Evolutionary conservation across 2,113 vertebrate genomes (phyloP), one percentile per base, ranked within the genome.

Genomic region (Mormyrus iriodes): DNA sequence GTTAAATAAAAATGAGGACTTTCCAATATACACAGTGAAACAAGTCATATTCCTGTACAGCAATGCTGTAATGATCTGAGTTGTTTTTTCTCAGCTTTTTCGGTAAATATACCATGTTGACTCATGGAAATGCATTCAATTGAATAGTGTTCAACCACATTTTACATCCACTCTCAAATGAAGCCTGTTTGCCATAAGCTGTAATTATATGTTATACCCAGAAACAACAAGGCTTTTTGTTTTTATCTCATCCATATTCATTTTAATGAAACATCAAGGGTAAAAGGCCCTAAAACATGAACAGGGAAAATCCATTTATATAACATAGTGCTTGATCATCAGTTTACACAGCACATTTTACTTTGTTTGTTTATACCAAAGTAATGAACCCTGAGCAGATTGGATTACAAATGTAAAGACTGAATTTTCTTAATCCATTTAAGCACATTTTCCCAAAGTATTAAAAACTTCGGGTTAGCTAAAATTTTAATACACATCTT

Each of bases 311-410:
- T 49, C 82, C 42, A 48, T 85, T 44, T 85, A 85, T 49, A 49
- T 85, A 85, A 48, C 24, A 85, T 49, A 48, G 82, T n/a, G 82
- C 39, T 84, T 84, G 82, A 84, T 84, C 39, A 84, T 84, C 82
- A 48, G 42, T 84, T 44, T 84, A n/a, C 82, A 84, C 15, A 15
- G 19, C 82, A 85, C 46, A 85, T 48, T 85, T 85, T 85, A 49
- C 35, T 85, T 46, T 44, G 82, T 85, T 48, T 85, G 82, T 85
- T 85, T 49, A 48, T 49, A 21, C 82, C 21, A 85, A 24, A 49
- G 82, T 85, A 85, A 85, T 44, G 39, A 44, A 39, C 42, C 82
- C 39, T 44, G 21, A 44, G 82, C 19, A 48, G 42, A 42, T 85
- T 46, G 35, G 82, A 49, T 85, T 85, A 48, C 24, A 49, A 44